Conservation (phyloP, 2,113 vertebrate genomes). For the Meleagris gallopavo region DNA sequence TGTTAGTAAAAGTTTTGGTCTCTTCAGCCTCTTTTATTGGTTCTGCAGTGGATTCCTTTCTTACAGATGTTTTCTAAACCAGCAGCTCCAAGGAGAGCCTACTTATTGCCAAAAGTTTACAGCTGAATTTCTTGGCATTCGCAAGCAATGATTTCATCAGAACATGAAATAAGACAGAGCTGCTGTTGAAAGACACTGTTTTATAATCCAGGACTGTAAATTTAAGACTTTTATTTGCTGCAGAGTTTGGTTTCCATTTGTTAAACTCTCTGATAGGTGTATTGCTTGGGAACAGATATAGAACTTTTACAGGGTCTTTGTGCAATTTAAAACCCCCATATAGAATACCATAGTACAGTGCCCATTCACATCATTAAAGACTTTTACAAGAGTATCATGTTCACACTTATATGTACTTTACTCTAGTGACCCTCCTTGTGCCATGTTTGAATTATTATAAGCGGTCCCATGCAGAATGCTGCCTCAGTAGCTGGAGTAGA, state of each 20-base stretch:
- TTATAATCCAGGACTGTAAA: conserved; percentile 63
- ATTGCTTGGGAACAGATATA: conserved; percentile 62
- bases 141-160: conserved; percentile 52
- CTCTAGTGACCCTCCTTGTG: neutral
- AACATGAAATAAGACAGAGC: conserved; percentile 38
- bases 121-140: conserved; percentile 49
- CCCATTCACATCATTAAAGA: conserved; percentile 57
- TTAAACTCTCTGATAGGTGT: conserved; percentile 41
- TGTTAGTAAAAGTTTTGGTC: conserved; percentile 69
- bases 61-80: conserved; percentile 71
- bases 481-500: conserved; percentile 44
- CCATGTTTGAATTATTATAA: conserved; percentile 66
- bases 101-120: conserved; percentile 70
- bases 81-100: conserved; percentile 43
- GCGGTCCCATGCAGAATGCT: conserved; percentile 4
- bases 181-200: conserved; percentile 47
- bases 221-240: conserved; percentile 57
- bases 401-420: conserved; percentile 26
- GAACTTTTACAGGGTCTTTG: conserved; percentile 64
- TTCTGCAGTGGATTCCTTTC: conserved; percentile 62
- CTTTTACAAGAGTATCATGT: conserved; percentile 49
- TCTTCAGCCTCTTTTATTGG: conserved; percentile 65
- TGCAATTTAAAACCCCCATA: conserved; percentile 53
- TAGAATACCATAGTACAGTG: conserved; percentile 1
- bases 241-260: conserved; percentile 63